Evolutionary conservation across 2,888 invertebrate species (phyloP), one percentile per base, ranked within the genome.

Genomic region (Venusia cambrica): DNA sequence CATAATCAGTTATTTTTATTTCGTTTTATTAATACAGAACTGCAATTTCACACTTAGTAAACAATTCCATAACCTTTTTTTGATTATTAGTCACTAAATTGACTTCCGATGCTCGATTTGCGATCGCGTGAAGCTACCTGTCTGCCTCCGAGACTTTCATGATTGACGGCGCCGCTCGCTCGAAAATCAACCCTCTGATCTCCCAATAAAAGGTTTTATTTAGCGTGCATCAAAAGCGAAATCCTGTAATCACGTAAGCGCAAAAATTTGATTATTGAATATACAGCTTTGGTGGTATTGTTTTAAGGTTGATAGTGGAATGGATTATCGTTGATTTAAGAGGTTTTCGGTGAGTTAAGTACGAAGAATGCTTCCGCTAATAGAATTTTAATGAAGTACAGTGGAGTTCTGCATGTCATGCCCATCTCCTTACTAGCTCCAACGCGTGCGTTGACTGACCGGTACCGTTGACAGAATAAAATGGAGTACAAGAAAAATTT

Each of bases 301-400:
- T 0, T 0, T 12, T 59, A 61, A 37, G 30, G 49, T 54, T 9
- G n/a, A 16, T 41, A 55, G 62, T 62, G 12, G 18, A 9, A 20
- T 53, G 44, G 13, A 34, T 1, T 30, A 27, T 9, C 1, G 7
- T n/a, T 4, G 28, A 20, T 38, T 17, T 40, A 17, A 39, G 40
- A 33, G 38, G 26, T 34, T 41, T 16, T 37, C 16, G 16, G 22
- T 22, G 25, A 28, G 40, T 24, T 22, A 36, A 53, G 54, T 62
- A 54, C 58, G 64, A 71, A 79, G 84, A 85, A 84, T 81, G 85
- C 85, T 83, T 80, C 83, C 68, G 81, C 76, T 87, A 87, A 85
- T 87, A 87, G 84, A 84, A 83, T 83, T 83, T 84, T 87, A 85
- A 87, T 85, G 84, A 87, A 87, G 80, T 80, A 83, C 81, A 81